phyloP scores from a whole-genome alignment of 2,888 invertebrate species.

The Eristalinus aeneus region DNA sequence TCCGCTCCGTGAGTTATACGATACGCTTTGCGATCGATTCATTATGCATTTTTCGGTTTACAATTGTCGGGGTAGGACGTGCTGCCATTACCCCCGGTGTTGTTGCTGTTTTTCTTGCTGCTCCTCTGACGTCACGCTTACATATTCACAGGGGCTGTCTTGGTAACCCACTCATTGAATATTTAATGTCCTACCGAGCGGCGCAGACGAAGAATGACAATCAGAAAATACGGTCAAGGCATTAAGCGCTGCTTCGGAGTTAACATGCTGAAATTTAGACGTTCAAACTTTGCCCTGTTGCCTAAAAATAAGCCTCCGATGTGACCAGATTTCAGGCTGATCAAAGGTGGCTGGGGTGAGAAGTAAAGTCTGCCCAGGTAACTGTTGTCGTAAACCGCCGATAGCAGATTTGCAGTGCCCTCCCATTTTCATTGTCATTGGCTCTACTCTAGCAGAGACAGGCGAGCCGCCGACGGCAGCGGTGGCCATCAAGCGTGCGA shows the following conservation, averaged over 20 bases:
- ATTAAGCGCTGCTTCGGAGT: not conserved
- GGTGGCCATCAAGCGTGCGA: conserved; percentile 27
- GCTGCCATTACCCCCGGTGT: not conserved
- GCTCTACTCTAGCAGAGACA: not conserved
- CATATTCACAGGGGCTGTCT: conserved; percentile 35
- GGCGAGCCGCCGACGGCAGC: not conserved
- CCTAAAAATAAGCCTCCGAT: not conserved
- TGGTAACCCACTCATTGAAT: conserved; percentile 58
- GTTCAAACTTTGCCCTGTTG: not conserved
- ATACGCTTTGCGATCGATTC: conserved; percentile 54
- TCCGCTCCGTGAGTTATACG: conserved; percentile 9
- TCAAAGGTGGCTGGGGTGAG: not conserved
- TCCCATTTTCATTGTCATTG: not conserved
- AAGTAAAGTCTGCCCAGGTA: not conserved
- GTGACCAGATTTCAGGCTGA: conserved; percentile 14
- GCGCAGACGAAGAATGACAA: conserved; percentile 23
- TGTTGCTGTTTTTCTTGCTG: not conserved
- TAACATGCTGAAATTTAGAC: not conserved
- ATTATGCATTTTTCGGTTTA: conserved; percentile 65
- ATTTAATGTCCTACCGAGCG: conserved; percentile 36
- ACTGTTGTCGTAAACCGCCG: conserved; percentile 5
- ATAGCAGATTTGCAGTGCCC: not conserved
- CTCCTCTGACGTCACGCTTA: conserved; percentile 38
- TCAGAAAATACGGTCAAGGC: conserved; percentile 56
- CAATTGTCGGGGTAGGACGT: conserved; percentile 38